Percentiles rank a stretch among this genome's conserved stretches.
Conservation (phyloP, 2,797 vertebrate species). For the Lindbergichthys nudifrons region DNA sequence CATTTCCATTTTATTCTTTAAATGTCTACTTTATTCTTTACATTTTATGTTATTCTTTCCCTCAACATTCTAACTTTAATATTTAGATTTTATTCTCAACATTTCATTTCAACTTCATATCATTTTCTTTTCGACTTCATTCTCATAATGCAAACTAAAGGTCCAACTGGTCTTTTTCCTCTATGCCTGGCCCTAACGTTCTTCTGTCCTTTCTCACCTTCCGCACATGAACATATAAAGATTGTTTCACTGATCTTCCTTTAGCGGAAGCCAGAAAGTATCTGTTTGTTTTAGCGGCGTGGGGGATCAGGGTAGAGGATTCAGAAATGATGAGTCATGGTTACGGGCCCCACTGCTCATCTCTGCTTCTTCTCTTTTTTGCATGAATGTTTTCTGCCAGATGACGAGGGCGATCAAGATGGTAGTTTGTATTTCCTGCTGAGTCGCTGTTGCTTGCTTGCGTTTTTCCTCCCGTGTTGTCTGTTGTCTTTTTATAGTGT, state of each 20-base stretch:
- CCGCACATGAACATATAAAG: background rate
- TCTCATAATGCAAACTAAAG: no score
- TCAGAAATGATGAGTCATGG: constrained; percentile 63
- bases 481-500: constrained; percentile 37
- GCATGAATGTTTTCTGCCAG: constrained; percentile 83
- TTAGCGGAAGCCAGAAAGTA: constrained; percentile 21
- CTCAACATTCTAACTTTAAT: no score
- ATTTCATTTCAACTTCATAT: no score
- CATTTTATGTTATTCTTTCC: no score
- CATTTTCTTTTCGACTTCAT: no score
- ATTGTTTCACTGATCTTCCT: constrained; percentile 10
- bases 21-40: no score
- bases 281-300: constrained; percentile 15
- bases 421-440: constrained; percentile 82
- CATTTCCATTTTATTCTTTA: no score
- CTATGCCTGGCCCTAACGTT: no score
- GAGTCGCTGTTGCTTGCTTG: constrained; percentile 77
- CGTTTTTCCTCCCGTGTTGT: constrained; percentile 59
- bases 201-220: background rate
- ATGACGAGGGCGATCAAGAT: constrained; percentile 82
- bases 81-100: no score
- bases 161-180: no score
- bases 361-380: constrained; percentile 80
- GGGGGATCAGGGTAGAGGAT: constrained; percentile 62
- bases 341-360: constrained; percentile 65